A percentile compares a stretch with the other conserved stretches of the same genome.
phyloP scores from a whole-genome alignment of 2,113 vertebrate genomes.

The Thryonomys swinderianus region DNA sequence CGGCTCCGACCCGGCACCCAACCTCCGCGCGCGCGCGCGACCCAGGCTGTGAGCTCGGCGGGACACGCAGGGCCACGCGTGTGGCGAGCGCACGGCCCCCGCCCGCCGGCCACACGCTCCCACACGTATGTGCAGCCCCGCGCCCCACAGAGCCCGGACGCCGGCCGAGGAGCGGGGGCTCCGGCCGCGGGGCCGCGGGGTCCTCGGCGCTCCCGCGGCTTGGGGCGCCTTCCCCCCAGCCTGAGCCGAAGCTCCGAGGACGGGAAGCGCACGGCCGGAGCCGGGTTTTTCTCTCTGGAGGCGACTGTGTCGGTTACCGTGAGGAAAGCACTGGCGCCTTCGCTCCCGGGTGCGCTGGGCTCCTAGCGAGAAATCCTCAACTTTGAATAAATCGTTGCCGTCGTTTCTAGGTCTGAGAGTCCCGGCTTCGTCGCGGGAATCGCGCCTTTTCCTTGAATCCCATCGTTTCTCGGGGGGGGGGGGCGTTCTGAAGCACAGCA shows the following conservation, averaged over 20 bases:
- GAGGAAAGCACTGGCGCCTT: neutral
- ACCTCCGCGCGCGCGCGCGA: constrained; percentile 64
- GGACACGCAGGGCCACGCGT: constrained; percentile 65
- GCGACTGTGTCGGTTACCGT: neutral
- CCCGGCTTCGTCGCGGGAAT: constrained; percentile 59
- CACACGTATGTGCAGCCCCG: constrained; percentile 49
- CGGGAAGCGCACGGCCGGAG: neutral
- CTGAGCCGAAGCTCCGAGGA: neutral
- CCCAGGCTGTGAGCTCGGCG: neutral
- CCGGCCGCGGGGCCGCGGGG: neutral
- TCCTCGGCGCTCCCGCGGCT: constrained; percentile 36
- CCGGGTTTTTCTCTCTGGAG: neutral
- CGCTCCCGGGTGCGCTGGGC: neutral
- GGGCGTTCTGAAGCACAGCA: neutral
- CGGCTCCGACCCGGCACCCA: constrained; percentile 75
- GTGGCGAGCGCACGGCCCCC: constrained; percentile 36
- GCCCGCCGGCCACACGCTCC: constrained; percentile 45
- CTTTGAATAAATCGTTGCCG: constrained; percentile 43
- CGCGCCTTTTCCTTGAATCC: constrained; percentile 41
- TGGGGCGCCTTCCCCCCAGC: constrained; percentile 35
- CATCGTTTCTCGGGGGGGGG: neutral
- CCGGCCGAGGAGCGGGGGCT: neutral
- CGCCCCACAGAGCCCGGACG: constrained; percentile 53
- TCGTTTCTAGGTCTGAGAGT: constrained; percentile 57
- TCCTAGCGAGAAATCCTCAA: constrained; percentile 44